Conservation (phyloP, 2,113 vertebrate species). For the Cebus imitator region DNA sequence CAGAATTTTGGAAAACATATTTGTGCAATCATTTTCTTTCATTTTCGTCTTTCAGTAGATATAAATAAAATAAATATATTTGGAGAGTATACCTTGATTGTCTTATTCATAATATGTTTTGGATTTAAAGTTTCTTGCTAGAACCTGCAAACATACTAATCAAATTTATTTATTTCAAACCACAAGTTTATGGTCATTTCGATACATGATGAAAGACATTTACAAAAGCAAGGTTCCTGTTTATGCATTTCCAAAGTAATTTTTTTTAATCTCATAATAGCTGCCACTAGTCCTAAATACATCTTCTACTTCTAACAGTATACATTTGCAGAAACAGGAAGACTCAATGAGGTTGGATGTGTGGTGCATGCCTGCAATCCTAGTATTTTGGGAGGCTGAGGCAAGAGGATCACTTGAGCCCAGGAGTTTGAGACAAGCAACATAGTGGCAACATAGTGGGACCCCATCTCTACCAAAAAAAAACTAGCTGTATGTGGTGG, state of each 20-base stretch:
- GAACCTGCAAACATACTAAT: neutral
- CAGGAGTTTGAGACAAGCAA: no score
- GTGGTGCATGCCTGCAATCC: no score
- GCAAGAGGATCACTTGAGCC: no score
- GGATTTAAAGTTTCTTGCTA: neutral
- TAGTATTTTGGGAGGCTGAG: no score
- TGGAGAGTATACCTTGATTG: conserved; percentile 7
- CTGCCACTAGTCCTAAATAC: neutral
- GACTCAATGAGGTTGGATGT: neutral
- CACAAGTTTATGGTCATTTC: neutral
- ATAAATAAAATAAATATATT: conserved; percentile 17
- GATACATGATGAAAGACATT: neutral
- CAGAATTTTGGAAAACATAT: conserved; percentile 22
- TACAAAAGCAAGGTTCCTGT: neutral
- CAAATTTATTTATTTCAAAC: conserved; percentile 29
- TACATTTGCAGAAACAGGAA: neutral
- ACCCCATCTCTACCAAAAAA: no score
- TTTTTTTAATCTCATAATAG: neutral
- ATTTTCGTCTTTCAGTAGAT: neutral
- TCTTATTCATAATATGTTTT: conserved; percentile 3
- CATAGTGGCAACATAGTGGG: no score
- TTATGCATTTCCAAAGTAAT: neutral
- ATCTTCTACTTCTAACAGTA: neutral
- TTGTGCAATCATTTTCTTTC: neutral
- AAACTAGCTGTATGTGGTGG: no score